Evolutionary conservation across 2,888 invertebrate species (phyloP).

Genomic region (Trachelus stipa): DNA sequence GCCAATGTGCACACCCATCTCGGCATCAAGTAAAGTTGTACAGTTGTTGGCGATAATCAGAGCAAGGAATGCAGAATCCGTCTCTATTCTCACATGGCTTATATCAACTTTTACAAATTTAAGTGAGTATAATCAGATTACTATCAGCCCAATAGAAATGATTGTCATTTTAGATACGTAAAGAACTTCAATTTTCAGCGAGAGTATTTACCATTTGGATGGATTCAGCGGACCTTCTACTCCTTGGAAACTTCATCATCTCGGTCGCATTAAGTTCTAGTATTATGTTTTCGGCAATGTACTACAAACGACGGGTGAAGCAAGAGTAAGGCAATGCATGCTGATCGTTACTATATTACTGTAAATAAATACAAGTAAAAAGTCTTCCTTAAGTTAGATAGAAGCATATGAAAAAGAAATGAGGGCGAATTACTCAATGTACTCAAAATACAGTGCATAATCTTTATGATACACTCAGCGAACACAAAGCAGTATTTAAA

Average conservation of each 20-base stretch:
- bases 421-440: neutral
- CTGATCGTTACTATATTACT: neutral
- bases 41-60: conserved; percentile 81
- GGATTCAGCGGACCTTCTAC: conserved; percentile 80
- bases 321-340: conserved; percentile 40
- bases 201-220: conserved; percentile 84
- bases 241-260: conserved; percentile 80
- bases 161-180: neutral
- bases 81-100: conserved; percentile 84
- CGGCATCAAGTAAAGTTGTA: conserved; percentile 84
- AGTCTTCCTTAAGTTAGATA: neutral
- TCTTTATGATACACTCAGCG: neutral
- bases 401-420: neutral
- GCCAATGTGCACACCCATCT: conserved; percentile 83
- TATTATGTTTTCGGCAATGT: conserved; percentile 78
- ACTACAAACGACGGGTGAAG: conserved; percentile 70
- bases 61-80: conserved; percentile 79
- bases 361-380: neutral
- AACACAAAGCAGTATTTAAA: neutral
- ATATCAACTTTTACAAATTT: conserved; percentile 85
- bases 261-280: conserved; percentile 78
- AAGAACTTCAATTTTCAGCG: conserved; percentile 69
- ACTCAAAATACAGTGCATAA: neutral
- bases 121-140: conserved; percentile 71
- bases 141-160: conserved; percentile 1